Evolutionary conservation across 1,140 invertebrate species (phyloP).

Genomic region (Babylonia areolata): DNA sequence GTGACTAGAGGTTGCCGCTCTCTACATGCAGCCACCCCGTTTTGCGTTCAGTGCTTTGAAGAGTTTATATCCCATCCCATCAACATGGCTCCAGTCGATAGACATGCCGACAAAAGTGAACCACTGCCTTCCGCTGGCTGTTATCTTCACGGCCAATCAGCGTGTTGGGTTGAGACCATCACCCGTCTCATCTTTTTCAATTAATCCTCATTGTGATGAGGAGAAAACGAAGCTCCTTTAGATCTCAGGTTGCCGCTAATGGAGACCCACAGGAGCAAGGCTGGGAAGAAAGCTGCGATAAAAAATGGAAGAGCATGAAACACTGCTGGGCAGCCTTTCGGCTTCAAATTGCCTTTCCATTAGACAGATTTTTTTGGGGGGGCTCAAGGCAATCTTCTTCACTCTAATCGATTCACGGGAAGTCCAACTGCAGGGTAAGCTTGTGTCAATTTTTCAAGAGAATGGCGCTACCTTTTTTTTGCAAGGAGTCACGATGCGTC

Average conservation of each 20-base stretch:
- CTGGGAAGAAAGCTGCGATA: not conserved
- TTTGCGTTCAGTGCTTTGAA: not conserved
- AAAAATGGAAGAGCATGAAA: not conserved
- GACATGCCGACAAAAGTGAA: too few relatives aligned
- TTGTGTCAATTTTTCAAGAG: too few relatives aligned
- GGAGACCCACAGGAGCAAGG: not conserved
- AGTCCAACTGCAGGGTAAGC: not conserved
- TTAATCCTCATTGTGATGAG: not conserved
- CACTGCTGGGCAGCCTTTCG: not conserved
- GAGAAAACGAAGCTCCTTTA: not conserved
- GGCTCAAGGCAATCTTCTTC: not conserved
- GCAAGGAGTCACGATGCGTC: too few relatives aligned
- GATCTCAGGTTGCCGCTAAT: not conserved
- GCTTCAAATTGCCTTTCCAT: slow-evolving; percentile 16
- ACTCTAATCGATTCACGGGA: not conserved
- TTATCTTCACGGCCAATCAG: not conserved
- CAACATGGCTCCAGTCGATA: not conserved
- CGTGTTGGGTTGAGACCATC: not conserved
- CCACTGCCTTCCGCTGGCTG: not conserved
- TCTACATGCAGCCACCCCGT: not conserved
- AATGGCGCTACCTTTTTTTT: too few relatives aligned
- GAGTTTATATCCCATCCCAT: not conserved
- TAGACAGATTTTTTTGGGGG: not conserved
- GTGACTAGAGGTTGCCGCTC: not conserved
- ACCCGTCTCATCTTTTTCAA: not conserved